Conservation (phyloP, 2,797 vertebrate genomes). For the Pipistrellus pipistrellus region DNA sequence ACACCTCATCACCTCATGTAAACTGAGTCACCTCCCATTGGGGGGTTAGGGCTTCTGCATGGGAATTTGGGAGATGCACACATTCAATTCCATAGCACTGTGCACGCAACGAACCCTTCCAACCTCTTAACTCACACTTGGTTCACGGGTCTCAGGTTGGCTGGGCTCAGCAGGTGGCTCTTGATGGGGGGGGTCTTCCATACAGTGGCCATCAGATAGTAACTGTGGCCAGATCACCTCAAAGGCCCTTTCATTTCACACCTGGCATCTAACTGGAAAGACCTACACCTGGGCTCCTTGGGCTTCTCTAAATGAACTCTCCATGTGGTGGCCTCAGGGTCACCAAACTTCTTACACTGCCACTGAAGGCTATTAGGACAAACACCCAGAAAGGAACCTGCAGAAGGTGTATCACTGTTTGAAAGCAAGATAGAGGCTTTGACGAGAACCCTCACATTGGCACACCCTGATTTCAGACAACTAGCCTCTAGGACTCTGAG, state of each 20-base stretch:
- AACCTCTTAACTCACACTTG: not conserved
- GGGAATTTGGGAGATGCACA: too few species aligned
- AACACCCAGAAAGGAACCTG: not conserved
- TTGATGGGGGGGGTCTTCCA: not conserved
- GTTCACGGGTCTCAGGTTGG: not conserved
- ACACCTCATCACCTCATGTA: not conserved
- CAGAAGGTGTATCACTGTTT: accelerated
- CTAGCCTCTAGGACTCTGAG: not conserved
- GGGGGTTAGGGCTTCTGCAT: too few species aligned
- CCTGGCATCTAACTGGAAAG: not conserved
- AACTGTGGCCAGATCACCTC: not conserved
- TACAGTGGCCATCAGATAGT: not conserved
- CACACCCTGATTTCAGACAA: not conserved
- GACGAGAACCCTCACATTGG: not conserved
- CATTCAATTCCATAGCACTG: not conserved
- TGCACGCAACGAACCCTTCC: not conserved
- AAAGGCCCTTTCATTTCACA: not conserved
- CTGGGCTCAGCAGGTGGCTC: not conserved
- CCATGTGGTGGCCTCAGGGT: not conserved
- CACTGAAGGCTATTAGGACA: not conserved
- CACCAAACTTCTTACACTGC: not conserved
- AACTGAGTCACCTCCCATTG: not conserved
- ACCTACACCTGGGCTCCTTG: not conserved
- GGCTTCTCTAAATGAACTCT: too few species aligned
- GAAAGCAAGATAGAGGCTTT: not conserved